Evolutionary conservation across 2,113 vertebrate genomes (phyloP).

Genomic region (Cyprinodon tularosa): DNA sequence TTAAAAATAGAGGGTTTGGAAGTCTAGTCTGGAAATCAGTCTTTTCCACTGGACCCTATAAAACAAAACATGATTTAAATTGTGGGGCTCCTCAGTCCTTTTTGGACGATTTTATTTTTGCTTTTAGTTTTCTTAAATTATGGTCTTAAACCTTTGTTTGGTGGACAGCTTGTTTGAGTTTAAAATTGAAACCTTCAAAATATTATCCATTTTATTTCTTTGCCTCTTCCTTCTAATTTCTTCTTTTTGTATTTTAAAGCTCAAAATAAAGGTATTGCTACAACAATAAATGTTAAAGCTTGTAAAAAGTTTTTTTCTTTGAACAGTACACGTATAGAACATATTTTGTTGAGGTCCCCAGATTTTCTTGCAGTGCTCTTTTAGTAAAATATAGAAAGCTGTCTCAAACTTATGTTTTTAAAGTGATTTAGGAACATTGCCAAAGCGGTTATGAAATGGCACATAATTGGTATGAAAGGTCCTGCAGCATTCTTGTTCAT

Average conservation of each 20-base stretch:
- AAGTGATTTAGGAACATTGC: no score
- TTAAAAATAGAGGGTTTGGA: no score
- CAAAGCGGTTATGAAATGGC: no score
- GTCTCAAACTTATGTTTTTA: background rate
- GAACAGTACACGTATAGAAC: no score
- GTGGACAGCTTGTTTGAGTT: no score
- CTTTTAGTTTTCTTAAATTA: no score
- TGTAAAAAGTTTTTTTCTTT: no score
- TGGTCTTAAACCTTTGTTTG: no score
- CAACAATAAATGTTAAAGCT: background rate
- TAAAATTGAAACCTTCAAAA: background rate
- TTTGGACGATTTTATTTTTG: background rate
- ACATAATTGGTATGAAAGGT: no score
- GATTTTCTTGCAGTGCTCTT: background rate
- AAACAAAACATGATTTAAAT: background rate
- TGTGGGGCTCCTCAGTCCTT: background rate
- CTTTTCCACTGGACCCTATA: background rate
- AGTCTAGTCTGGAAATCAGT: no score
- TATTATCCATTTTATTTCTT: background rate
- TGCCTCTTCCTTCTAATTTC: background rate
- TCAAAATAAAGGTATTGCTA: background rate
- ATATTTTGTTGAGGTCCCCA: no score
- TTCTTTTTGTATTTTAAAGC: background rate
- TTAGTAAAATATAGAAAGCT: background rate
- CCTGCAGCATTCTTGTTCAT: no score